These are phyloP conservation scores for Neomicropteryx cornuta DNA, from an alignment of 1,140 invertebrate species.

Conservation along the genomic window DNA sequence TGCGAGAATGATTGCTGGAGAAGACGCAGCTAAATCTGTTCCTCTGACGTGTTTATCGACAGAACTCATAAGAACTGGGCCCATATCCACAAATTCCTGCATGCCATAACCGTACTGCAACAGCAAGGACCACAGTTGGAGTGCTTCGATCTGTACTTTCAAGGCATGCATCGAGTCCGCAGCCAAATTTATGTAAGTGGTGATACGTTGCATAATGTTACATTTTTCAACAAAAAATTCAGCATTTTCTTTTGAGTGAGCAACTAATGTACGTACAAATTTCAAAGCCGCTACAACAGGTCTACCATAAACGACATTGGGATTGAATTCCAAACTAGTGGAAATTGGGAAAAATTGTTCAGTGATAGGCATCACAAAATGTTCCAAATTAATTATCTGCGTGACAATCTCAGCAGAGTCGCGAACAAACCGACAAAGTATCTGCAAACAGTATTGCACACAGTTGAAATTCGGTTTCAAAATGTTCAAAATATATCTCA, in stretches of 20 bases:
- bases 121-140: conserved; percentile 35
- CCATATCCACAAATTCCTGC: conserved; percentile 26
- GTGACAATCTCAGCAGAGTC: conserved; percentile 49
- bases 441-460: conserved; percentile 55
- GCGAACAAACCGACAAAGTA: conserved; percentile 55
- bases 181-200: conserved; percentile 35
- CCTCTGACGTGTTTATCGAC: conserved; percentile 40
- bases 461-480: conserved; percentile 52
- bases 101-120: conserved; percentile 29
- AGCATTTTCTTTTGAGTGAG: conserved; percentile 30
- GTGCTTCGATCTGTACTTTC: conserved; percentile 47
- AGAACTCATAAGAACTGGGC: conserved; percentile 30
- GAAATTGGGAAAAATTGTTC: conserved; percentile 45
- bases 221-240: conserved; percentile 29
- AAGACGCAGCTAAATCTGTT: conserved; percentile 31
- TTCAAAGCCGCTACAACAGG: conserved; percentile 39
- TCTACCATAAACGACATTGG: conserved; percentile 28
- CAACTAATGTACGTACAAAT: conserved; percentile 36
- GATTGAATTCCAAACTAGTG: conserved; percentile 24
- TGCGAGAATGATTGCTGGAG: conserved; percentile 32
- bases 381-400: conserved; percentile 42
- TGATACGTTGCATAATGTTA: conserved; percentile 33
- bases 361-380: conserved; percentile 45
- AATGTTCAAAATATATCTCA: conserved; percentile 58
- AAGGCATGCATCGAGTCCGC: conserved; percentile 36